These are phyloP conservation scores for Orthonychiurus folsomi DNA, from an alignment of 2,888 invertebrate genomes.

Conservation along the genomic window DNA sequence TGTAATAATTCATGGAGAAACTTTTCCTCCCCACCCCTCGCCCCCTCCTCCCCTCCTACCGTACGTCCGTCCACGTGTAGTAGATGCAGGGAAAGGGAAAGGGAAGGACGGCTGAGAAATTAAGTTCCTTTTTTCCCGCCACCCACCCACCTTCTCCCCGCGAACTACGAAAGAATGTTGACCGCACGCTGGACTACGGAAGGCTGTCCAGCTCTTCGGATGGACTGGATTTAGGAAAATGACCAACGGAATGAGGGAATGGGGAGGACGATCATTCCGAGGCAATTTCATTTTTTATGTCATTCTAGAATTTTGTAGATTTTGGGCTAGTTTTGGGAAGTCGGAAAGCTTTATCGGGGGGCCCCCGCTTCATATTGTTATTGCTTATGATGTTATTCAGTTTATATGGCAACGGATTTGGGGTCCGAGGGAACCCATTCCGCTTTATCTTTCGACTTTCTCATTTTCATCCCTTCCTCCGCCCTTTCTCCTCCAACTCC, in stretches of 20 bases:
- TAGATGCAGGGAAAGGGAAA: not conserved
- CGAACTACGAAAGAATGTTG: too few species aligned
- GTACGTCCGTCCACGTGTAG: too few species aligned
- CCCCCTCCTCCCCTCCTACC: too few species aligned
- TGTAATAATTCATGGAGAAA: conserved; percentile 35
- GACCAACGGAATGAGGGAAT: conserved; percentile 33
- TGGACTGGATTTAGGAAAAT: conserved; percentile 29
- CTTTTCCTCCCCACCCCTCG: conserved; percentile 18
- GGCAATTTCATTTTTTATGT: conserved; percentile 30
- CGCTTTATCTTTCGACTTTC: conserved; percentile 33
- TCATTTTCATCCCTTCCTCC: conserved; percentile 22
- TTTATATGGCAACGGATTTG: conserved; percentile 31
- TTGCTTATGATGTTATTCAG: conserved; percentile 37
- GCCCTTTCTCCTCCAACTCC: too few species aligned
- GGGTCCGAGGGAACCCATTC: conserved; percentile 26
- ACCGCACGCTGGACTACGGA: too few species aligned
- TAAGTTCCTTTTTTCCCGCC: not conserved
- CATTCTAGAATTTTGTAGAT: conserved; percentile 32
- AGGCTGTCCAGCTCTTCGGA: too few species aligned
- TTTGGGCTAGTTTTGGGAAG: conserved; percentile 8
- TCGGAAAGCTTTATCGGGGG: conserved; percentile 26
- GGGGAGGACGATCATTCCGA: conserved; percentile 22
- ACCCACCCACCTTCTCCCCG: too few species aligned
- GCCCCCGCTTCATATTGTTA: conserved; percentile 35
- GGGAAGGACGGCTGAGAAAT: not conserved